Evolutionary conservation across 2,888 invertebrate genomes (phyloP).

Genomic region (Cerceris rybyensis): DNA sequence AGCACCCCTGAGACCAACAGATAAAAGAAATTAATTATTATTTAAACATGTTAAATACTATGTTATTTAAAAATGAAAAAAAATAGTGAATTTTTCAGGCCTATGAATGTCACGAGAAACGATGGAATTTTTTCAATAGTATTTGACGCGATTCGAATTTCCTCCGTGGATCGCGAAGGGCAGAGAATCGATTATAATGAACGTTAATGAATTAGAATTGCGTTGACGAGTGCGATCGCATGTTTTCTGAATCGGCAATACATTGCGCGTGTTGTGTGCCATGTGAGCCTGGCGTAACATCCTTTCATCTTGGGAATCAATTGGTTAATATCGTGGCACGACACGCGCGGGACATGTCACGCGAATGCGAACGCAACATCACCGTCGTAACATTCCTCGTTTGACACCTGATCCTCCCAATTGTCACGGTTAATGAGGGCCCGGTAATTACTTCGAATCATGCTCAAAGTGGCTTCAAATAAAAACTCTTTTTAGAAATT

Average conservation of each 20-base stretch:
- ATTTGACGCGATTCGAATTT: neutral
- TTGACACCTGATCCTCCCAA: slow-evolving; percentile 24
- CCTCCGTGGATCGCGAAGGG: too few relatives aligned
- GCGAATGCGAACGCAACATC: slow-evolving; percentile 23
- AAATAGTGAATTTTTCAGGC: too few relatives aligned
- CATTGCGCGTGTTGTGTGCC: slow-evolving; percentile 30
- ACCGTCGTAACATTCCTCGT: slow-evolving; percentile 23
- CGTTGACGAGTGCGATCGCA: slow-evolving; percentile 23
- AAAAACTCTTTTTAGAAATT: too few relatives aligned
- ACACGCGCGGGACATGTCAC: slow-evolving; percentile 54
- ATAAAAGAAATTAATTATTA: neutral
- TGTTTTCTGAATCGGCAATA: slow-evolving; percentile 60
- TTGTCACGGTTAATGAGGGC: neutral
- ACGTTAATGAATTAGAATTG: neutral
- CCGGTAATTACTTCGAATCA: too few relatives aligned
- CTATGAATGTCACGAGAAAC: too few relatives aligned
- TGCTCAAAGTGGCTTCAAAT: too few relatives aligned
- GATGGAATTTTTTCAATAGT: neutral
- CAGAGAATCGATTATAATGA: too few relatives aligned
- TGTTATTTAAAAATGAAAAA: too few relatives aligned
- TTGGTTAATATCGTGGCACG: slow-evolving; percentile 65
- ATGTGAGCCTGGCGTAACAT: slow-evolving; percentile 41
- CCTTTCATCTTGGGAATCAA: slow-evolving; percentile 63
- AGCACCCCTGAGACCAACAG: slow-evolving; percentile 69
- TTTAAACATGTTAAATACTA: too few relatives aligned